Evolutionary conservation across 1,140 invertebrate species (phyloP), one percentile per base, ranked within the genome.

Genomic region (Neotoxoptera formosana): DNA sequence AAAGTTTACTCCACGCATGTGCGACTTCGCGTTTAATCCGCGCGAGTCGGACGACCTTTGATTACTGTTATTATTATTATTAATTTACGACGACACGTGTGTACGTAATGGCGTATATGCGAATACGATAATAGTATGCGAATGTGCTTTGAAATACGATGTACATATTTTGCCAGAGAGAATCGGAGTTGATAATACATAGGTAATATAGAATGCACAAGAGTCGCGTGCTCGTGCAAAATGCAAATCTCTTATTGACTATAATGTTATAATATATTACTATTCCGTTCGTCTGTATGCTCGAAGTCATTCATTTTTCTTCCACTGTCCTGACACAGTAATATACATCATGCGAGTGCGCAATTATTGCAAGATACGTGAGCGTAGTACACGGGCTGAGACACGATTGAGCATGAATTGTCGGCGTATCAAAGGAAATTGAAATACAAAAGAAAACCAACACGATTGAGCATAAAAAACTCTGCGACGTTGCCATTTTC

Each of bases 61-160:
- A 67, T 67, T n/a, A 76, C 30, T 76, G n/a, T 67, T n/a, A n/a
- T 60, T 60, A 67, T 67, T n/a, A n/a, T 76, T 76, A 67, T 67
- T 67, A 30, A 67, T n/a, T 76, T 14, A n/a, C 60, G 14, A n/a
- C 30, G 1, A 76, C 60, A n/a, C n/a, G 56, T 20, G 25, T 11
- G 11, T 67, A 9, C 11, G 25, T 4, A 67, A 60, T 60, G 23
- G 23, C 23, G 8, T 25, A 30, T 11, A 17, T 4, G 30, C n/a
- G n/a, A n/a, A 76, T 4, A n/a, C 6, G 30, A 67, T n/a, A n/a
- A n/a, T n/a, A n/a, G n/a, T n/a, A 17, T 76, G n/a, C 6, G n/a
- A n/a, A 76, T 76, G 14, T 17, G 2, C n/a, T 76, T n/a, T 76
- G 30, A 76, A 76, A 76, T 76, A 76, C 4, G 60, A 76, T 76